Conservation (phyloP, 2,888 invertebrate species). For the Brachyptera risi region DNA sequence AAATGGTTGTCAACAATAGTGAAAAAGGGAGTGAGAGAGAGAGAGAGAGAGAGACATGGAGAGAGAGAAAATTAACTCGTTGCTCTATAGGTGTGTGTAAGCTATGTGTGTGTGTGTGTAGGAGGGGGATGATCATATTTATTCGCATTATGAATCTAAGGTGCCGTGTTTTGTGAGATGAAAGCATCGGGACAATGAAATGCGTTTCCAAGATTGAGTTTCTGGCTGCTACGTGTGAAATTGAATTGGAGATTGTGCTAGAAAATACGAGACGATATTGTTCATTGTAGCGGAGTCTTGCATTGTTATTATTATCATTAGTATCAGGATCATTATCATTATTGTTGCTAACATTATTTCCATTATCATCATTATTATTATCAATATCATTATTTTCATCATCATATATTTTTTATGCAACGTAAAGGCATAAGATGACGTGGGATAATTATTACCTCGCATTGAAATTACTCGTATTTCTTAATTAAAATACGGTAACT, state of each 20-base stretch:
- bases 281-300: constrained; percentile 1
- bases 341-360: too few species aligned
- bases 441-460: too few species aligned
- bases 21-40: constrained; percentile 4
- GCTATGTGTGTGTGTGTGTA: too few species aligned
- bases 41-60: background rate
- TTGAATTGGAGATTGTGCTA: constrained; percentile 9
- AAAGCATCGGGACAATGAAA: background rate
- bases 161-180: background rate
- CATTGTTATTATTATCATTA: too few species aligned
- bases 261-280: constrained; percentile 1
- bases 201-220: constrained; percentile 16
- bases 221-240: constrained; percentile 21
- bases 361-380: too few species aligned
- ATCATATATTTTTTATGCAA: too few species aligned
- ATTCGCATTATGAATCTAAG: constrained; percentile 32
- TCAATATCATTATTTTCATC: too few species aligned
- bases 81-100: too few species aligned
- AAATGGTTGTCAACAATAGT: constrained; percentile 28
- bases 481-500: too few species aligned
- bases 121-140: constrained; percentile 24
- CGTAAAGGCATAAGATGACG: too few species aligned
- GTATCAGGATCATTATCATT: too few species aligned
- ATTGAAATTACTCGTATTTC: too few species aligned
- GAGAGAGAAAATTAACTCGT: constrained; percentile 13